Evolutionary conservation across 2,888 invertebrate genomes (phyloP).

Genomic region (Dermolepida albohirtum): DNA sequence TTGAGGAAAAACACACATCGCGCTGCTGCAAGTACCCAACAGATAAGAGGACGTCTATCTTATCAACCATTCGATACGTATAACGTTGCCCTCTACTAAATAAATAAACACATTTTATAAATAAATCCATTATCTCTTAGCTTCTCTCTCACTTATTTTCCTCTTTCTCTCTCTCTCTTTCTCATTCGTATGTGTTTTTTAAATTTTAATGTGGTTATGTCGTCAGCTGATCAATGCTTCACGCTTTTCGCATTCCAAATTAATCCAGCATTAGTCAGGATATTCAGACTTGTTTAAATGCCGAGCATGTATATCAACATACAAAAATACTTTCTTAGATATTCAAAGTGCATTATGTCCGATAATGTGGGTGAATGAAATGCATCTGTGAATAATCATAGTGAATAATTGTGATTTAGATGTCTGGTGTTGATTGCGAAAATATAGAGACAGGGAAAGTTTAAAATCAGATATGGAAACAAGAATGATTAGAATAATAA

Average conservation of each 20-base stretch:
- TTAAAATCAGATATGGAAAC: neutral
- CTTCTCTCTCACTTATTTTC: too few species aligned
- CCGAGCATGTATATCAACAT: neutral
- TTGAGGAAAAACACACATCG: too few species aligned
- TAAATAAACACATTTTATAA: too few species aligned
- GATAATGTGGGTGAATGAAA: neutral
- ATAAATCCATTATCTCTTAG: too few species aligned
- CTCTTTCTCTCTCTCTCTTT: too few species aligned
- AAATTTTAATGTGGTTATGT: neutral
- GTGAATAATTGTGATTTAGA: neutral
- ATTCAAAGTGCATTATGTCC: conserved; percentile 6
- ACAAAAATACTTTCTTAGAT: conserved; percentile 13
- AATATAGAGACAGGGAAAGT: neutral
- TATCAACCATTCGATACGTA: too few species aligned
- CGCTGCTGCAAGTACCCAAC: too few species aligned
- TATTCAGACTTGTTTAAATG: neutral
- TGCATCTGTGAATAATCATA: too few species aligned
- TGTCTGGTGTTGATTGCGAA: conserved; percentile 2
- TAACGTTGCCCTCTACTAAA: too few species aligned
- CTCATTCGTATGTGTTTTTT: too few species aligned
- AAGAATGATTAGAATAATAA: too few species aligned
- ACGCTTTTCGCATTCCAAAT: neutral
- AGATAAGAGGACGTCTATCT: too few species aligned
- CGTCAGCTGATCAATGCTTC: neutral
- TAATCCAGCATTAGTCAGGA: neutral